phyloP scores from a whole-genome alignment of 2,113 vertebrate species.

The Nymphicus hollandicus region DNA sequence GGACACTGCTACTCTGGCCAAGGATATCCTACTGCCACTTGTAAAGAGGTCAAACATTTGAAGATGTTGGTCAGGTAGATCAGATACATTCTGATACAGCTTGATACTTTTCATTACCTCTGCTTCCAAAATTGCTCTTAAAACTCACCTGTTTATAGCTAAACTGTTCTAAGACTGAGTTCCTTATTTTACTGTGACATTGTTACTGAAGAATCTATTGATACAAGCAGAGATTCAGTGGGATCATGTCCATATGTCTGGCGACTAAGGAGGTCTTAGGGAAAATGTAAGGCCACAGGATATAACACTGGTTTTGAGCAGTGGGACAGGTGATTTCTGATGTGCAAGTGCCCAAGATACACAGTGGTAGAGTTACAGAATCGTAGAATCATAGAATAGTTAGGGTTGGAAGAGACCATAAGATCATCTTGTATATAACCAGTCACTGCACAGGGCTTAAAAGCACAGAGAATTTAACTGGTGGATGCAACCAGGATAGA shows the following conservation, averaged over 20 bases:
- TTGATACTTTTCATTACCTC: background rate
- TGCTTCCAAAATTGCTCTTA: background rate
- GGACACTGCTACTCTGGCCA: background rate
- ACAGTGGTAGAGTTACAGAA: background rate
- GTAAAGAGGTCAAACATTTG: background rate
- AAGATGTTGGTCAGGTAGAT: background rate
- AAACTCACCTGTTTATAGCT: background rate
- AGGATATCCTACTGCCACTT: background rate
- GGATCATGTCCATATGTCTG: accelerated
- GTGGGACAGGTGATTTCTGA: background rate
- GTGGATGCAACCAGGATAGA: background rate
- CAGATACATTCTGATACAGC: background rate
- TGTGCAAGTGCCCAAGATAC: background rate
- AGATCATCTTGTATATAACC: background rate
- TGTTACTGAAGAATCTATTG: background rate
- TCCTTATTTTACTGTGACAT: background rate
- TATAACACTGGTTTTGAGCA: background rate
- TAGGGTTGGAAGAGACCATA: background rate
- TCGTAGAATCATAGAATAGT: background rate
- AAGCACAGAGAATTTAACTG: background rate
- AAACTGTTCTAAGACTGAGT: background rate
- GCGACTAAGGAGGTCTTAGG: background rate
- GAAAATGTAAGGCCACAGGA: background rate
- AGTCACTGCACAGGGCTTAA: background rate
- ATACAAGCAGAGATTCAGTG: background rate